Evolutionary conservation across 2,113 vertebrate species (phyloP).

Genomic region (Corythaeola cristata): DNA sequence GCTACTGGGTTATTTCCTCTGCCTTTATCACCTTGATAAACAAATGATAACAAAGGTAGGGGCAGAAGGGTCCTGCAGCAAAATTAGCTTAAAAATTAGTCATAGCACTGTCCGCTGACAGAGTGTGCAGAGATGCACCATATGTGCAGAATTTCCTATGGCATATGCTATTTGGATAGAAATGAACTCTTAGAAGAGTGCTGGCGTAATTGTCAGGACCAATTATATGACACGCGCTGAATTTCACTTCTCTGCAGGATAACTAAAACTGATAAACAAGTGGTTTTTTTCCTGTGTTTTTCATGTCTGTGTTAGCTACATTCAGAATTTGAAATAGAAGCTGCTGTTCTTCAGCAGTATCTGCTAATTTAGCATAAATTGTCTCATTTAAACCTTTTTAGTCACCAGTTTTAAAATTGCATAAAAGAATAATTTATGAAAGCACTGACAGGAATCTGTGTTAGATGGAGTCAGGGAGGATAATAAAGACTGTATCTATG

Average conservation of each 20-base stretch:
- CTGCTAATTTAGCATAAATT: not conserved
- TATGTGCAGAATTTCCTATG: not conserved
- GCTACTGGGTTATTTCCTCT: not conserved
- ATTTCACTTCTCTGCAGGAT: not conserved
- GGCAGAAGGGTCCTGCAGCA: not conserved
- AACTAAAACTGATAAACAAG: not conserved
- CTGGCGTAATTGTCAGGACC: not conserved
- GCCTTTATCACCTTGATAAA: not conserved
- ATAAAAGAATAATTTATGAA: slow-evolving; percentile 37
- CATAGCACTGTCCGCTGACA: not conserved
- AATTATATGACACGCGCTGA: not conserved
- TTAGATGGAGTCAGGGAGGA: slow-evolving; percentile 39
- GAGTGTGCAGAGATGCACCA: not conserved
- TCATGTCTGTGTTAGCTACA: not conserved
- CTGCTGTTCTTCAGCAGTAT: not conserved
- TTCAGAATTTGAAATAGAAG: not conserved
- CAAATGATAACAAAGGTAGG: not conserved
- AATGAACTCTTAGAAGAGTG: not conserved
- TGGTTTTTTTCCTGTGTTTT: not conserved
- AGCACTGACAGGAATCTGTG: slow-evolving; percentile 32
- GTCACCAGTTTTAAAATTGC: not conserved
- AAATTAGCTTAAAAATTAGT: not conserved
- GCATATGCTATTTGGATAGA: not conserved
- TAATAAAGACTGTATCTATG: slow-evolving; percentile 56
- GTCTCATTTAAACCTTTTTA: not conserved